Conservation (phyloP, 2,113 vertebrate genomes). For the Craseonycteris thonglongyai region DNA sequence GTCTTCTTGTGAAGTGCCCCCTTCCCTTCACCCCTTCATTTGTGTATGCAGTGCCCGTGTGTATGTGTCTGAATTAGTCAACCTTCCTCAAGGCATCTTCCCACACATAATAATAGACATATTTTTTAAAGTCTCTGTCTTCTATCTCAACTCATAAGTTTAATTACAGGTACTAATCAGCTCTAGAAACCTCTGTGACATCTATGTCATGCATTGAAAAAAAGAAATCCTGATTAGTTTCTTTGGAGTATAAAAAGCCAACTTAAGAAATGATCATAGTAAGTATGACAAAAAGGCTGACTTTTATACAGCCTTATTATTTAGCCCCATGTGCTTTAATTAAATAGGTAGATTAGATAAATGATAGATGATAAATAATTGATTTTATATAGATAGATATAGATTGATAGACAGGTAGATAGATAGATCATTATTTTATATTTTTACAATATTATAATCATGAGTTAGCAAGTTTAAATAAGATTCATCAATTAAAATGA, state of each 20-base stretch:
- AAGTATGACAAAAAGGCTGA: background rate
- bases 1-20: background rate
- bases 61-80: background rate
- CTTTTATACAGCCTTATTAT: background rate
- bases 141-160: background rate
- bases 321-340: background rate
- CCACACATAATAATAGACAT: background rate
- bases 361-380: background rate
- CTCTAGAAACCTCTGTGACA: background rate
- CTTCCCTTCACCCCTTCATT: background rate
- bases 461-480: background rate
- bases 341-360: background rate
- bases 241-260: background rate
- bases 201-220: background rate
- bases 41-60: background rate
- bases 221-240: background rate
- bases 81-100: background rate
- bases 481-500: background rate
- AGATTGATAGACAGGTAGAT: background rate
- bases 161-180: background rate
- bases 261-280: background rate
- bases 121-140: background rate
- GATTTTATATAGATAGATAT: background rate
- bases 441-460: background rate
- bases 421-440: background rate